These are phyloP conservation scores for Plecotus auritus DNA, from an alignment of 2,113 vertebrate genomes.

Conservation along the genomic window DNA sequence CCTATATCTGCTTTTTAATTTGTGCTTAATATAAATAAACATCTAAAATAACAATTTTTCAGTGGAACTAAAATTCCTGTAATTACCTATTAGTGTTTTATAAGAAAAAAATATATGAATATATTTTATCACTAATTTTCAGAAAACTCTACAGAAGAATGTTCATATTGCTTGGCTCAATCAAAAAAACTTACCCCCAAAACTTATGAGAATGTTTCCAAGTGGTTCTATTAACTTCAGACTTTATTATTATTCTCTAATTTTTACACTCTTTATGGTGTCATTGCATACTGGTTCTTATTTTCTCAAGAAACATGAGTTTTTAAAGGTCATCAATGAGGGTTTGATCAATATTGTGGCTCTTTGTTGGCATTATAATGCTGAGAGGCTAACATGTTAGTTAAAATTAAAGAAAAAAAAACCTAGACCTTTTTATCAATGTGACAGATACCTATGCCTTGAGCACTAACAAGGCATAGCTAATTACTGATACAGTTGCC, in stretches of 20 bases:
- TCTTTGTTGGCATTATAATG: conserved; percentile 46
- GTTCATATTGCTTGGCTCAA: not conserved
- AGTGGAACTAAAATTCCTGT: not conserved
- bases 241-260: not conserved
- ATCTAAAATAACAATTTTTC: not conserved
- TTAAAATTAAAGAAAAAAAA: conserved; percentile 66
- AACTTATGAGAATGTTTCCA: not conserved
- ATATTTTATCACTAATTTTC: not conserved
- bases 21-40: not conserved
- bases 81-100: not conserved
- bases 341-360: conserved; percentile 43
- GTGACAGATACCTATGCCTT: conserved; percentile 76
- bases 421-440: conserved; percentile 68
- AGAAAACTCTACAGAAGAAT: not conserved
- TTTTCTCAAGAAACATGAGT: not conserved
- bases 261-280: not conserved
- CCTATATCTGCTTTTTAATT: not conserved
- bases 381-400: conserved; percentile 61
- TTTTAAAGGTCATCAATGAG: not conserved
- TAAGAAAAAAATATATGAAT: not conserved
- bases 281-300: not conserved
- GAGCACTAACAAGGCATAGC: conserved; percentile 78
- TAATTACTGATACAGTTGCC: conserved; percentile 79
- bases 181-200: not conserved
- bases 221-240: not conserved